A percentile compares a stretch with the other conserved stretches of the same genome.
These are phyloP conservation scores for Brachyptera risi DNA, from an alignment of 2,888 invertebrate genomes.

Conservation along the genomic window DNA sequence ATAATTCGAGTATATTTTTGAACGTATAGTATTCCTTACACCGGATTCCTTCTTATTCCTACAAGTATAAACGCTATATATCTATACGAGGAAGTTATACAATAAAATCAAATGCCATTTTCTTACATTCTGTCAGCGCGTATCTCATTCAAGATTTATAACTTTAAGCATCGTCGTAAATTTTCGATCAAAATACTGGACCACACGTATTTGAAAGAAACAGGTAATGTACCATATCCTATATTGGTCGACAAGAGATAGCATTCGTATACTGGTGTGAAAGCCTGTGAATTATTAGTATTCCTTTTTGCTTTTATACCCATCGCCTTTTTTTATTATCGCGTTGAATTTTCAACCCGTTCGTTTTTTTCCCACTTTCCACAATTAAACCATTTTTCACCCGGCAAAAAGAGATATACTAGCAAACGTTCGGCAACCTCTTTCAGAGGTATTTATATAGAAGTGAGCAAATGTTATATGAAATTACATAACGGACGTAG, in stretches of 20 bases:
- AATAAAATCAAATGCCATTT: slow-evolving; percentile 25
- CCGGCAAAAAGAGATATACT: neutral
- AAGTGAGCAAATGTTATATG: too few relatives aligned
- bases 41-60: too few relatives aligned
- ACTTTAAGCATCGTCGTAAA: slow-evolving; percentile 24
- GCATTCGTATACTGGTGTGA: neutral
- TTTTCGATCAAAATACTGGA: slow-evolving; percentile 23
- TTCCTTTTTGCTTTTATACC: slow-evolving; percentile 15
- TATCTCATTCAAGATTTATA: slow-evolving; percentile 26
- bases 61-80: too few relatives aligned
- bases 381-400: slow-evolving; percentile 20
- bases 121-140: slow-evolving; percentile 13
- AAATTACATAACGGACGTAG: too few relatives aligned
- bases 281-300: slow-evolving; percentile 16
- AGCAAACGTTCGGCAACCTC: neutral
- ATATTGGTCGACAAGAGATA: slow-evolving; percentile 18
- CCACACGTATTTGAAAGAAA: slow-evolving; percentile 17
- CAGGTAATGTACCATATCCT: slow-evolving; percentile 23
- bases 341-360: slow-evolving; percentile 16
- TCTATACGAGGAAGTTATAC: slow-evolving; percentile 24
- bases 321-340: slow-evolving; percentile 6
- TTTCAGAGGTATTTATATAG: neutral
- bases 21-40: too few relatives aligned
- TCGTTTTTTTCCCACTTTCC: slow-evolving; percentile 19
- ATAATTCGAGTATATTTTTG: too few relatives aligned